Evolutionary conservation across 2,113 vertebrate genomes (phyloP).

Genomic region (Todiramphus chloris): DNA sequence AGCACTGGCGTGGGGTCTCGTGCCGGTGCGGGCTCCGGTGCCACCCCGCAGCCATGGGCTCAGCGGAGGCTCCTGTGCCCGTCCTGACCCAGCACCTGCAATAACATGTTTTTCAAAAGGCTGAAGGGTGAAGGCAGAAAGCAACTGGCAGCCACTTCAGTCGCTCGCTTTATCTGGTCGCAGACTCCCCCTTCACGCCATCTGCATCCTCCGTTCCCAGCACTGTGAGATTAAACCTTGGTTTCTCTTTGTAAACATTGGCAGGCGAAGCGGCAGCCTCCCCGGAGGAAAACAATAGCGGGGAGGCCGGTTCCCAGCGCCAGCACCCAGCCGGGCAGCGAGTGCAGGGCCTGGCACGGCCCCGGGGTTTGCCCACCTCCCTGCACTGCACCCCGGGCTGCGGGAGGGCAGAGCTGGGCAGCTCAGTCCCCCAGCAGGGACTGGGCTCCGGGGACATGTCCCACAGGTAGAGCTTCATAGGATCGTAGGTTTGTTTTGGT

Average conservation of each 20-base stretch:
- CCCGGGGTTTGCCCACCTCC: accelerated
- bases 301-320: neutral
- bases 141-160: constrained; percentile 28
- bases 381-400: neutral
- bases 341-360: neutral
- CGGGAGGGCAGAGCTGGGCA: neutral
- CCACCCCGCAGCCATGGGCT: neutral
- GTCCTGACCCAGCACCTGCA: neutral
- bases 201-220: constrained; percentile 65
- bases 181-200: constrained; percentile 17
- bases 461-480: neutral
- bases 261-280: constrained; percentile 43
- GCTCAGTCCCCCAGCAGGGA: accelerated
- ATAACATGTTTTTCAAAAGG: constrained; percentile 17
- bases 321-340: accelerated
- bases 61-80: neutral
- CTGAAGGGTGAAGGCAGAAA: neutral
- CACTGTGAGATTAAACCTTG: neutral
- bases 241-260: constrained; percentile 47
- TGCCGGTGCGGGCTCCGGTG: accelerated
- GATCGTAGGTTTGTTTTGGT: neutral
- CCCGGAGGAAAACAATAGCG: constrained; percentile 11
- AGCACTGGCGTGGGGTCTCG: accelerated
- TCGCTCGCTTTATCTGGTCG: constrained; percentile 9
- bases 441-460: neutral